Conservation (phyloP, 2,797 vertebrate genomes). For the Carcharodon carcharias region DNA sequence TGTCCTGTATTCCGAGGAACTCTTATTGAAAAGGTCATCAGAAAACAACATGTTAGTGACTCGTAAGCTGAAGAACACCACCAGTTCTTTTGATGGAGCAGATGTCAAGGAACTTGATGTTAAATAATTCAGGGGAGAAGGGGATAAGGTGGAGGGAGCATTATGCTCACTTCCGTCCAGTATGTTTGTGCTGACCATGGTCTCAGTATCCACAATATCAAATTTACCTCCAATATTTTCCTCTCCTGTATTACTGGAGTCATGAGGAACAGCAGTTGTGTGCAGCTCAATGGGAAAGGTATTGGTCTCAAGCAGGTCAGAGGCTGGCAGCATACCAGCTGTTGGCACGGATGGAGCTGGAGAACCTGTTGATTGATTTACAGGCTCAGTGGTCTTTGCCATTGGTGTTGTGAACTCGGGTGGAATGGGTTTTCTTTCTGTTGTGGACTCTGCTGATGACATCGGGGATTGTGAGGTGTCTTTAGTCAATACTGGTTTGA, state of each 20-base stretch:
- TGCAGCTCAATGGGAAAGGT: background rate
- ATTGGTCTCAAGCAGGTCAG: background rate
- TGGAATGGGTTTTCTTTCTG: background rate
- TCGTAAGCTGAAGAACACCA: constrained; percentile 85
- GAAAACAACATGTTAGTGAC: constrained; percentile 87
- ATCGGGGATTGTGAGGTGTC: background rate
- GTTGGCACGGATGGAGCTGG: constrained; percentile 34
- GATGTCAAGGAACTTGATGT: constrained; percentile 69
- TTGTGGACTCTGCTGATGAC: background rate
- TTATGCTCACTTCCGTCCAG: constrained; percentile 52
- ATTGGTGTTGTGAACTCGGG: constrained; percentile 23
- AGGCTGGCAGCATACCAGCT: background rate
- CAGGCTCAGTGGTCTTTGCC: background rate
- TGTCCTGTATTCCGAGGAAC: constrained; percentile 70
- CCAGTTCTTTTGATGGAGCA: constrained; percentile 66
- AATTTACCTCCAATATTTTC: constrained; percentile 51
- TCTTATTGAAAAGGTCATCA: constrained; percentile 79
- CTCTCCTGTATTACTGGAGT: background rate
- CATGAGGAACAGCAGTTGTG: constrained; percentile 35
- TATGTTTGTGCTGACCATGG: constrained; percentile 48
- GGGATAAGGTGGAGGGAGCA: constrained; percentile 48
- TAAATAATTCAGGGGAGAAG: constrained; percentile 57
- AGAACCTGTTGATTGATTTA: constrained; percentile 34
- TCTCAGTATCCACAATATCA: constrained; percentile 40
- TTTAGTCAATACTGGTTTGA: constrained; percentile 39